Conservation (phyloP, 2,113 vertebrate species). For the Spea bombifrons region DNA sequence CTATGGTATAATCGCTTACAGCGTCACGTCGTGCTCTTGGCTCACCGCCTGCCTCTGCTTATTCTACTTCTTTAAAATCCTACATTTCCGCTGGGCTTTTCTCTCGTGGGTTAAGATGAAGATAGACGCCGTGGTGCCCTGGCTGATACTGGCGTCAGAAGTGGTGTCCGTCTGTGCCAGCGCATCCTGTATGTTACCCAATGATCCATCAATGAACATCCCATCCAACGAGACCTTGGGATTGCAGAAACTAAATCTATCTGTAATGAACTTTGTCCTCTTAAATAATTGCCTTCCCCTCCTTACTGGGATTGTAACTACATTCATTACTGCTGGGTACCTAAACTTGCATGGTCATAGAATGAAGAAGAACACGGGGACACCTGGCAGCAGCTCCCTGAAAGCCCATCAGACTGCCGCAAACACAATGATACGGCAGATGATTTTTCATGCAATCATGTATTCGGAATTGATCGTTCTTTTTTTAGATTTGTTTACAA, state of each 20-base stretch:
- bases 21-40: background rate
- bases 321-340: background rate
- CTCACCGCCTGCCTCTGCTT: conserved; percentile 18
- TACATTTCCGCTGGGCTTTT: background rate
- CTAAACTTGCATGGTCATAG: background rate
- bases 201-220: background rate
- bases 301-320: background rate
- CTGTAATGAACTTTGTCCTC: too few species aligned
- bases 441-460: too few species aligned
- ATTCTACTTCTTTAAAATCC: conserved; percentile 22
- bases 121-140: background rate
- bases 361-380: conserved; percentile 14
- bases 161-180: background rate
- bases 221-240: background rate
- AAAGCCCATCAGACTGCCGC: background rate
- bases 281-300: background rate
- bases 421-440: background rate
- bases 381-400: background rate
- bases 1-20: background rate
- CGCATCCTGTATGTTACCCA: background rate
- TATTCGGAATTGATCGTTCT: too few species aligned
- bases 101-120: background rate
- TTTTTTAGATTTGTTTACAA: too few species aligned
- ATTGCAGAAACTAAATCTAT: background rate
- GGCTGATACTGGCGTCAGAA: conserved; percentile 6